These are phyloP conservation scores for Pyrocoelia pectoralis DNA, from an alignment of 2,888 invertebrate genomes.

Conservation along the genomic window DNA sequence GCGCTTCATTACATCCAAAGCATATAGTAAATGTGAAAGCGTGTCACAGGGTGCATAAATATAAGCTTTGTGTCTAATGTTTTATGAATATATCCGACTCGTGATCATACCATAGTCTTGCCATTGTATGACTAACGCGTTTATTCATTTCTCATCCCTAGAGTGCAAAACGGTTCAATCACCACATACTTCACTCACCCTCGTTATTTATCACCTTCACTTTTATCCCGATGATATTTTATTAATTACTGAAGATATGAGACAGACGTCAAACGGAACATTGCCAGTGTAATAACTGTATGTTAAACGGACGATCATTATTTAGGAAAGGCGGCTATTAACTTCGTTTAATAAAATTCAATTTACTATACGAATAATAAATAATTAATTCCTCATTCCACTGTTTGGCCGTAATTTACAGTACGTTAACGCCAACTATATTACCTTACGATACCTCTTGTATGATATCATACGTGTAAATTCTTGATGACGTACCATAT, in stretches of 20 bases:
- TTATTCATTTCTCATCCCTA: conserved; percentile 42
- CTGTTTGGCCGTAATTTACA: too few species aligned
- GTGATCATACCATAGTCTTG: conserved; percentile 23
- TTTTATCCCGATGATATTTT: conserved; percentile 46
- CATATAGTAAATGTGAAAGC: conserved; percentile 30
- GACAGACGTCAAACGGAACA: conserved; percentile 31
- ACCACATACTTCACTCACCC: conserved; percentile 42
- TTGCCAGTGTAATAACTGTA: conserved; percentile 21
- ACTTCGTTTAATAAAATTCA: conserved; percentile 27
- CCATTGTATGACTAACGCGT: conserved; percentile 40
- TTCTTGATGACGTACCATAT: too few species aligned
- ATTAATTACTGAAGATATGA: conserved; percentile 46
- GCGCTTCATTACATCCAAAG: conserved; percentile 40
- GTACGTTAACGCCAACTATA: too few species aligned
- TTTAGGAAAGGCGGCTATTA: conserved; percentile 27
- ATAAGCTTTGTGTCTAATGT: conserved; percentile 43
- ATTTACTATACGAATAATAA: too few species aligned
- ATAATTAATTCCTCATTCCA: too few species aligned
- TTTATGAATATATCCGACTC: conserved; percentile 32
- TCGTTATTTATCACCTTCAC: conserved; percentile 46
- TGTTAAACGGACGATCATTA: conserved; percentile 30
- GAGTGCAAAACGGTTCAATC: conserved; percentile 37
- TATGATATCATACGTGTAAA: too few species aligned
- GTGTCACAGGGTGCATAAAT: conserved; percentile 42
- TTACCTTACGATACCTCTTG: too few species aligned